Evolutionary conservation across 2,113 vertebrate species (phyloP), one percentile per base, ranked within the genome.

Genomic region (Nematolebias whitei): DNA sequence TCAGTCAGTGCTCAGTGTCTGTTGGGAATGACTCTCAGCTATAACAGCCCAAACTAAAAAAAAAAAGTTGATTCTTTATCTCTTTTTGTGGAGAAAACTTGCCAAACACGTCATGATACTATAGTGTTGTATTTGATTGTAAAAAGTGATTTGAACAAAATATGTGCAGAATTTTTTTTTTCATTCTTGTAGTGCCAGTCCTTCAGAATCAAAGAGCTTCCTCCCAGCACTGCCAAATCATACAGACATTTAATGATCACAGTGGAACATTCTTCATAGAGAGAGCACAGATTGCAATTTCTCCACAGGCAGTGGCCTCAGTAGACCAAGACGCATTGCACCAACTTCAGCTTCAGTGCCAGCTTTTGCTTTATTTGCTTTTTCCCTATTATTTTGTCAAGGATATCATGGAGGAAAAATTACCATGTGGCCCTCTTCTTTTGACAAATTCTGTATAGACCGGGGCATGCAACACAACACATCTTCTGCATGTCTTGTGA

Each of bases 271-370:
- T 71, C 52, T 74, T 85, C 76, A 68, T 20, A 1, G 53, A 9
- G 24, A 9, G 63, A 51, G 44, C 38, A 29, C 40, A 35, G 26
- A 62, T 35, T 22, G 39, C 50, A 62, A 50, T 77, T 85, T 74
- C 26, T 57, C 47, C 52, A 19, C 54, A 26, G 66, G 47, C 74
- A 62, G 50, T 29, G 40, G 54, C 57, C 74, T 75, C 74, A 23
- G 24, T 50, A 67, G 65, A 68, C 73, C 57, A 44, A 38, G 53
- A 80, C 71, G 69, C 81, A 77, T 74, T 61, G 62, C 53, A 63
- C 38, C 56, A 43, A 45, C 51, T 24, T 38, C 54, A 57, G 40
- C n/a, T 35, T 23, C 43, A 40, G 40, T 49, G 18, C 18, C 19
- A 18, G 20, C 3, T 9, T 5, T 4, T 5, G 23, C 23, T 51